These are phyloP conservation scores for Sciaenops ocellatus DNA, from an alignment of 2,797 vertebrate species.

Conservation along the genomic window DNA sequence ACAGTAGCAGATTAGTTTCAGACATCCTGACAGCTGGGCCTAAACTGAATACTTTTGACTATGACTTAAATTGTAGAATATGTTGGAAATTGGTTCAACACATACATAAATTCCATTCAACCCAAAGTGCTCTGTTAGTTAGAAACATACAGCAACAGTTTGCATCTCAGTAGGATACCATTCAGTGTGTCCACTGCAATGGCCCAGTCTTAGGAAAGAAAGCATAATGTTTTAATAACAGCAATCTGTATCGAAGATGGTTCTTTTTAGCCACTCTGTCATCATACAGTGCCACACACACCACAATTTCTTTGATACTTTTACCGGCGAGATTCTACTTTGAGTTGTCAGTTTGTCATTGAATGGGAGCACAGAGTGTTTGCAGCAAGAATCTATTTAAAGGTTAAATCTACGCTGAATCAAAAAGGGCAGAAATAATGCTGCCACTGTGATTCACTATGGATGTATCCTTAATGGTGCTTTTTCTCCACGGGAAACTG, in stretches of 20 bases:
- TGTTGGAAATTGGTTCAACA: slow-evolving; percentile 45
- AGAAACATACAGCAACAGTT: slow-evolving; percentile 44
- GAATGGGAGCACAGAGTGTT: not conserved
- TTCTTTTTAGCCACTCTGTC: slow-evolving; percentile 38
- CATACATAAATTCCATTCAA: slow-evolving; percentile 34
- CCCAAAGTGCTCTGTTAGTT: slow-evolving; percentile 39
- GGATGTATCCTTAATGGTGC: not conserved
- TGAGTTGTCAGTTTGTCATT: not conserved
- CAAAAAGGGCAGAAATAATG: not conserved
- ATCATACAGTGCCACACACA: slow-evolving; percentile 21
- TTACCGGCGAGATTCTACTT: not conserved
- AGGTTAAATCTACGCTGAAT: not conserved
- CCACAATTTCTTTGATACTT: slow-evolving; percentile 21
- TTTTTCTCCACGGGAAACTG: slow-evolving; percentile 20
- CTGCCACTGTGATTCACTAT: not conserved
- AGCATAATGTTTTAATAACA: slow-evolving; percentile 51
- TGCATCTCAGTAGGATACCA: slow-evolving; percentile 40
- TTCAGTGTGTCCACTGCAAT: slow-evolving; percentile 40
- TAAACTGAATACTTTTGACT: slow-evolving; percentile 41
- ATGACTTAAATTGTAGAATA: slow-evolving; percentile 38
- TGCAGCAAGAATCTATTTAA: not conserved
- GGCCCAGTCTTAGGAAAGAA: slow-evolving; percentile 27
- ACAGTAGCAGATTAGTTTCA: slow-evolving; percentile 29
- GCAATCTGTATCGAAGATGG: slow-evolving; percentile 32
- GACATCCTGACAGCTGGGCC: slow-evolving; percentile 23